Evolutionary conservation across 1,140 invertebrate genomes (phyloP), one percentile per base, ranked within the genome.

Genomic region (Drosophila sulfurigaster): DNA sequence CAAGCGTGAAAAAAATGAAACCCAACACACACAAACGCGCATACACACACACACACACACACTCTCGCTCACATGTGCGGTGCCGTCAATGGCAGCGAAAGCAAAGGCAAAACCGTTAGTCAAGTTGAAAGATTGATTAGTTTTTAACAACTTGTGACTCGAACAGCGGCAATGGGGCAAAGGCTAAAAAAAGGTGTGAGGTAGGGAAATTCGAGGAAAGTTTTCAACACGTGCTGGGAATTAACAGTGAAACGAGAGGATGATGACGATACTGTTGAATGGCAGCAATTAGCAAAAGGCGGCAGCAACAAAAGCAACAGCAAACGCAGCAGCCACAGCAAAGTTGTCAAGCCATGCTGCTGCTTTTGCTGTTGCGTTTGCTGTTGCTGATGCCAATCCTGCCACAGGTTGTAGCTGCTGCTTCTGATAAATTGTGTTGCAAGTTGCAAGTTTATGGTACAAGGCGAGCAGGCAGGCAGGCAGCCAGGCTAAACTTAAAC

Each of bases 51-150:
- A 72, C 56, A 30, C 45, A 56, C 35, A 59, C 48, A 58, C 59
- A 38, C 52, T 35, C 54, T 60, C 51, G 54, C 30, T 51, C 51
- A 66, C 15, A 15, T 30, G 8, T 52, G 28, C 10, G 28, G 67
- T 54, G 52, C 59, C 68, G 69, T 87, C 85, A 88, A 83, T 79
- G 80, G 75, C 82, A 82, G 82, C 82, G 79, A 88, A 87, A 89
- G 85, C 81, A 76, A 60, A 76, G 78, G 85, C 75, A 74, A 81
- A 89, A 85, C 75, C 81, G 79, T 89, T 89, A 85, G 85, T 76
- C 85, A 89, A 81, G 78, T 85, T 85, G 81, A 90, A 89, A 89
- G 85, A 89, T 89, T 89, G 85, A 89, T 89, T 89, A 89, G 85
- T 89, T 89, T 89, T 89, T 89, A 89, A 89, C 85, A 89, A 89